Evolutionary conservation across 2,113 vertebrate genomes (phyloP), one percentile per base, ranked within the genome.

Genomic region (Baryphthengus martii): DNA sequence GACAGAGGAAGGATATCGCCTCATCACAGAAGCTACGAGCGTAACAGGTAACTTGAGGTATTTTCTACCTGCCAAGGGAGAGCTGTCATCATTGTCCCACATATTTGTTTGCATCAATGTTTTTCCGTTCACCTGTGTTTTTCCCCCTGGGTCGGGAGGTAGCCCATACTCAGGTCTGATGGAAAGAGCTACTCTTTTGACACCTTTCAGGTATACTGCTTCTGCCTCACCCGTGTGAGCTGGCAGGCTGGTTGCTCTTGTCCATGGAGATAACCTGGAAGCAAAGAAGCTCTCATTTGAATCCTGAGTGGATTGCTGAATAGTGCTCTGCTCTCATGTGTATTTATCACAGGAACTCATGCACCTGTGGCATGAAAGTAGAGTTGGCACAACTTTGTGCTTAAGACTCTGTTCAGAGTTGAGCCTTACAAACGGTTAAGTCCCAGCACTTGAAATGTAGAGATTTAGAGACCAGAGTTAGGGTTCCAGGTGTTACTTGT

Each of bases 21-120:
- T 24, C 98, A 99, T 47, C 99, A 99, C 96, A 96, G 99, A 63
- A 99, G 98, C 97, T 98, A 99, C 0, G 99, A 99, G 39, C 98
- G 98, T 26, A 99, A 98, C 98, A 99, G 99, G 99, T 99, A 97
- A 90, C 13, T 13, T 8, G 6, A 3, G 4, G 9, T 49, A 1
- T 25, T 59, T 20, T 2, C 35, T 87, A 25, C 47, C 31, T 89
- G 29, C 18, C 21, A 15, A 37, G 24, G 26, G 7, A 45, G 7
- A 44, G 28, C 4, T 59, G 40, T 31, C 13, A 0, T 56, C 5
- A 0, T 18, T 18, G 19, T 47, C 35, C 35, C 4, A 0, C 20
- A 5, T n/a, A 11, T 9, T 44, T 52, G 26, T 52, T 55, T 25
- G 17, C 24, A 2, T 49, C 23, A 2, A 0, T 23, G 35, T 50